Conservation (phyloP, 2,113 vertebrate genomes). For the Nyctibius bracteatus region DNA sequence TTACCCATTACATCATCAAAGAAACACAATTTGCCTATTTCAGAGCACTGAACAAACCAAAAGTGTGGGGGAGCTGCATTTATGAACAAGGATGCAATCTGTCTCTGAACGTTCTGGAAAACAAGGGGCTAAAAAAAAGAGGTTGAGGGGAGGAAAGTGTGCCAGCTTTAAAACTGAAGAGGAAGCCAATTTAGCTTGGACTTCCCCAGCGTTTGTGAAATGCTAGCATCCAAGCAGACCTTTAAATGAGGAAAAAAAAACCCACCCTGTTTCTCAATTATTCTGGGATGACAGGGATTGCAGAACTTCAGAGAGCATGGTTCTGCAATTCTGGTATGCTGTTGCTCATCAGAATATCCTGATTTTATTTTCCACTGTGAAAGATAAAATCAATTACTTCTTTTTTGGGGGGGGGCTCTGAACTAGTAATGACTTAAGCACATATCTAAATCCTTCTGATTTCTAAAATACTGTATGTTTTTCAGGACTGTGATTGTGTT, state of each 20-base stretch:
- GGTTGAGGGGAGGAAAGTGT: neutral
- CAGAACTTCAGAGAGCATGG: neutral
- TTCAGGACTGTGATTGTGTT: neutral
- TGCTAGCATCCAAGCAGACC: neutral
- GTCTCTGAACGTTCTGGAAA: neutral
- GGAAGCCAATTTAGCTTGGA: neutral
- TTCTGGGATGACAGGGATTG: neutral
- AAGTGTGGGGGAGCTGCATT: neutral
- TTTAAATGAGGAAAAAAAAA: neutral
- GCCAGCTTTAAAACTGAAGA: neutral
- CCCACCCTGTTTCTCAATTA: neutral
- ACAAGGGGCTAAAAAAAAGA: neutral
- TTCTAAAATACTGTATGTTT: neutral
- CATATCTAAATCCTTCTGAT: neutral
- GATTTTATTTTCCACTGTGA: neutral
- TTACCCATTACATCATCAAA: neutral
- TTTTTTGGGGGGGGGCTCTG: neutral
- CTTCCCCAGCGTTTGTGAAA: neutral
- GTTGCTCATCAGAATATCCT: neutral
- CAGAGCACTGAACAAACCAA: neutral
- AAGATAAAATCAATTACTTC: neutral
- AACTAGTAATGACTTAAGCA: neutral
- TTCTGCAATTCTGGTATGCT: neutral
- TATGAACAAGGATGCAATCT: neutral
- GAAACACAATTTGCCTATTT: neutral